These are phyloP conservation scores for Bungarus multicinctus DNA, from an alignment of 2,113 vertebrate genomes.

Conservation along the genomic window DNA sequence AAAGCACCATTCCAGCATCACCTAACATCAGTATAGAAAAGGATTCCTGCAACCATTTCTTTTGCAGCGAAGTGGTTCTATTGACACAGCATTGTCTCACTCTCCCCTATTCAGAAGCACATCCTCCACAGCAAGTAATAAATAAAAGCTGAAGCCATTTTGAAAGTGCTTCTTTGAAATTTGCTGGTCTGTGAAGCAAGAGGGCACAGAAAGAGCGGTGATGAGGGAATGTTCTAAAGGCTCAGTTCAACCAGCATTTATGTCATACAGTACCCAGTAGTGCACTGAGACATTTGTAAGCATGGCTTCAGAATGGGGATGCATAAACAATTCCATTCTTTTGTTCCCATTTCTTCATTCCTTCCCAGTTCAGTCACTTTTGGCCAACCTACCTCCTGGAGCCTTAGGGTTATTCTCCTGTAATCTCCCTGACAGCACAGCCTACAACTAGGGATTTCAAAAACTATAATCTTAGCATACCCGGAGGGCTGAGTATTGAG, in stretches of 20 bases:
- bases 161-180: conserved; percentile 35
- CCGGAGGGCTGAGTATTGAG: not conserved
- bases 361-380: conserved; percentile 11
- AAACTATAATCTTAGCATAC: not conserved
- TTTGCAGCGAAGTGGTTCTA: not conserved
- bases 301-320: not conserved
- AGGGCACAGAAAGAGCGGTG: conserved; percentile 28
- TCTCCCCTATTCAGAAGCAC: not conserved
- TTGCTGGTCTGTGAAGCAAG: conserved; percentile 32
- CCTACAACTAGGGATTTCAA: not conserved
- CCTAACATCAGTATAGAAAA: not conserved
- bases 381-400: conserved; percentile 9
- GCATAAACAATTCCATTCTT: not conserved
- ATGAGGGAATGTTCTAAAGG: not conserved
- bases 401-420: not conserved
- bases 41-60: not conserved
- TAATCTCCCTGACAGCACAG: not conserved
- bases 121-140: conserved; percentile 28
- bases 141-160: conserved; percentile 48
- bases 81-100: not conserved
- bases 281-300: not conserved
- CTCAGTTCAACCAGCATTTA: not conserved
- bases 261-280: not conserved
- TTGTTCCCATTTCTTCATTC: not conserved
- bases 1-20: not conserved